A percentile compares a stretch with the other conserved stretches of the same genome.
These are phyloP conservation scores for Promerops cafer DNA, from an alignment of 2,113 vertebrate species.

Conservation along the genomic window DNA sequence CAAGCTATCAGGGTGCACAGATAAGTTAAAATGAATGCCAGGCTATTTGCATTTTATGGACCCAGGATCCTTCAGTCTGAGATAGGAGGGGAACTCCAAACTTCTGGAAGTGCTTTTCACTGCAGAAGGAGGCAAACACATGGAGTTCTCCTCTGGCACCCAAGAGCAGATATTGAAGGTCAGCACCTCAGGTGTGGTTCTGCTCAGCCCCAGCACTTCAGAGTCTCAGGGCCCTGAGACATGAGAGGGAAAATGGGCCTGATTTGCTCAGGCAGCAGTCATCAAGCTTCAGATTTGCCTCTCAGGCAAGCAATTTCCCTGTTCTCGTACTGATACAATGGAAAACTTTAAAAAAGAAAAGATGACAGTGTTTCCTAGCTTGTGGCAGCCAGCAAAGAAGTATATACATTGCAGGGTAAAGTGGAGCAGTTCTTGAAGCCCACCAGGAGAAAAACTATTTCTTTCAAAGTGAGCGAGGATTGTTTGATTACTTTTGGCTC, in stretches of 20 bases:
- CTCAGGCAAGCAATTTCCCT: background rate
- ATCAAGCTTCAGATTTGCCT: background rate
- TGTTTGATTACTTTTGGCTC: background rate
- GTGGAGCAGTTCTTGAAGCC: background rate
- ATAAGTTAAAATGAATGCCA: background rate
- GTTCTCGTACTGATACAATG: background rate
- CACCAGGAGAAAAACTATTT: background rate
- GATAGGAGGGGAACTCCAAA: background rate
- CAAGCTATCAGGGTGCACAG: background rate
- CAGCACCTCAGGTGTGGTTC: background rate
- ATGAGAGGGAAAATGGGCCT: background rate
- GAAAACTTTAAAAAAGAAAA: background rate
- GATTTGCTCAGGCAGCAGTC: background rate
- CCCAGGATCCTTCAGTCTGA: background rate
- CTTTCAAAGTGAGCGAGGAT: background rate
- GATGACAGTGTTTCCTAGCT: background rate
- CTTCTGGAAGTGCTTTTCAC: background rate
- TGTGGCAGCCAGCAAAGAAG: background rate
- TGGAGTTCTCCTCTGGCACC: background rate
- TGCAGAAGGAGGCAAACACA: background rate
- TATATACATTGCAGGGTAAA: accelerated
- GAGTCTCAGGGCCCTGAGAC: background rate
- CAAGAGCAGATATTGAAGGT: accelerated
- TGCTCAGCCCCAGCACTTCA: background rate
- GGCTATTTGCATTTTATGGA: background rate